Conservation (phyloP, 2,113 vertebrate genomes). For the Octodon degus region DNA sequence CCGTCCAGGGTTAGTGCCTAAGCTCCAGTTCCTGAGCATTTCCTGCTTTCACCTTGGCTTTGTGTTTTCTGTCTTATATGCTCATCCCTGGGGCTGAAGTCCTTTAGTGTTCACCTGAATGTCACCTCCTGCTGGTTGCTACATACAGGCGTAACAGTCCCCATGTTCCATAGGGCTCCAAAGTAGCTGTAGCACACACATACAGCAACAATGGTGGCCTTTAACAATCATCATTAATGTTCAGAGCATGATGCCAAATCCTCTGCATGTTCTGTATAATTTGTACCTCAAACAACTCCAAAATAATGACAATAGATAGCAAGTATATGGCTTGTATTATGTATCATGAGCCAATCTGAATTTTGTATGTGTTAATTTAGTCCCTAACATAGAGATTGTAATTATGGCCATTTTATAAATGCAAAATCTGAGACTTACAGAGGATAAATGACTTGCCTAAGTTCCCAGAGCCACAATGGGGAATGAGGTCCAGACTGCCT, state of each 20-base stretch:
- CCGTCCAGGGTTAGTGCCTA: neutral
- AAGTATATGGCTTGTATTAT: neutral
- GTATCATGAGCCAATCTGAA: neutral
- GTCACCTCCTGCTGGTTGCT: neutral
- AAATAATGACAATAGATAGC: neutral
- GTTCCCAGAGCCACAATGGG: neutral
- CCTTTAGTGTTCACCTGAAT: neutral
- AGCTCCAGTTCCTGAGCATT: neutral
- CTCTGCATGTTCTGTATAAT: neutral
- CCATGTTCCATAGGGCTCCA: neutral
- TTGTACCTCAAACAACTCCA: neutral
- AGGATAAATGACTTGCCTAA: neutral
- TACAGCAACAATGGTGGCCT: neutral
- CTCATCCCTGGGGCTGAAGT: neutral
- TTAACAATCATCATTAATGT: neutral
- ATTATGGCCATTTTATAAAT: conserved; percentile 14
- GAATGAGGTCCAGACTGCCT: neutral
- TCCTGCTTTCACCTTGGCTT: too few species aligned
- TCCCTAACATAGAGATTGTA: neutral
- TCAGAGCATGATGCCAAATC: neutral
- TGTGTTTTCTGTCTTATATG: neutral
- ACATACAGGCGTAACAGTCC: neutral
- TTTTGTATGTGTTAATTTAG: neutral
- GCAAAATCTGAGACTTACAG: neutral
- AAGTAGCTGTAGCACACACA: neutral